phyloP scores from a whole-genome alignment of 2,888 invertebrate genomes.

The Dynastes maya region DNA sequence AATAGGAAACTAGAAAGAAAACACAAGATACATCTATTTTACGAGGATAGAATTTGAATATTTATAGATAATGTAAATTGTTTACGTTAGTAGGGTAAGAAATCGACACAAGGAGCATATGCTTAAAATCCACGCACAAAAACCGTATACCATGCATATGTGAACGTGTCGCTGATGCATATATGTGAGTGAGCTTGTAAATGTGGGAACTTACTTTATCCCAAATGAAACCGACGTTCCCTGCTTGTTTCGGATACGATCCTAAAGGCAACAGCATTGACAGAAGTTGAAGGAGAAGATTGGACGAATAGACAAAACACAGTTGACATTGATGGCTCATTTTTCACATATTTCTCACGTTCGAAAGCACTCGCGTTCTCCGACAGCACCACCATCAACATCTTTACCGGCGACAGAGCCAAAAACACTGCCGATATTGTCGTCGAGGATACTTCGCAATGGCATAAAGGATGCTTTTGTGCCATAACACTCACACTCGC shows the following conservation, averaged over 20 bases:
- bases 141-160: conserved; percentile 24
- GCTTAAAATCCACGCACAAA: conserved; percentile 40
- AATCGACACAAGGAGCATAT: conserved; percentile 37
- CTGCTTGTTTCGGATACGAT: conserved; percentile 17
- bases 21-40: conserved; percentile 17
- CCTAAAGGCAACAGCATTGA: conserved; percentile 22
- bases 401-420: conserved; percentile 39
- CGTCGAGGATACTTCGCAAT: conserved; percentile 37
- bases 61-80: conserved; percentile 51
- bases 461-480: conserved; percentile 52
- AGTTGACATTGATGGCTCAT: conserved; percentile 50
- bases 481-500: conserved; percentile 52
- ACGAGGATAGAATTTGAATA: conserved; percentile 49
- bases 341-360: conserved; percentile 50
- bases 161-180: conserved; percentile 4
- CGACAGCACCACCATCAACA: conserved; percentile 22
- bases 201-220: conserved; percentile 46
- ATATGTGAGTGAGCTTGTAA: conserved; percentile 12
- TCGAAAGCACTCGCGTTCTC: conserved; percentile 40
- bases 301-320: conserved; percentile 49
- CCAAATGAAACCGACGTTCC: conserved; percentile 27
- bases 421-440: conserved; percentile 45
- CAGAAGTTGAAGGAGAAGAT: conserved; percentile 26
- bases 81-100: conserved; percentile 47
- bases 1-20: conserved; percentile 13